phyloP scores from a whole-genome alignment of 2,797 vertebrate species.

The Huso huso region DNA sequence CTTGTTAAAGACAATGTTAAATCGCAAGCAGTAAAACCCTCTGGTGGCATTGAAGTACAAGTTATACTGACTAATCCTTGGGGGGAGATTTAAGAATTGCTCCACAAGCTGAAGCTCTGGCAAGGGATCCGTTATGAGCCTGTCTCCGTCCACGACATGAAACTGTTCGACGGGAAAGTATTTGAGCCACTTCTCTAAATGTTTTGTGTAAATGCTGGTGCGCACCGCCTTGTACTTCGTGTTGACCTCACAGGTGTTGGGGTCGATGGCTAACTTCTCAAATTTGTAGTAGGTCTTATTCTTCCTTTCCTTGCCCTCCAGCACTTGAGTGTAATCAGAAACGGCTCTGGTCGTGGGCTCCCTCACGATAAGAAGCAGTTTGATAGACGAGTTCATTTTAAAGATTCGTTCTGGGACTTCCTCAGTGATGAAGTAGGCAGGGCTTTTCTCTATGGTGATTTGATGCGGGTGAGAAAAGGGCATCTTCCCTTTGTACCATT shows the following conservation, averaged over 20 bases:
- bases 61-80: slow-evolving; percentile 86
- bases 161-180: slow-evolving; percentile 91
- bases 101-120: slow-evolving; percentile 88
- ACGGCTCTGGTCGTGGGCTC: slow-evolving; percentile 90
- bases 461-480: slow-evolving; percentile 90
- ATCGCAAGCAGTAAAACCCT: slow-evolving; percentile 92
- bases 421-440: slow-evolving; percentile 91
- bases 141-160: slow-evolving; percentile 86
- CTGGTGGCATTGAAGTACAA: slow-evolving; percentile 92
- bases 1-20: slow-evolving; percentile 92
- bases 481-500: slow-evolving; percentile 94
- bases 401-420: slow-evolving; percentile 95
- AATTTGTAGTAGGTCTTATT: slow-evolving; percentile 95
- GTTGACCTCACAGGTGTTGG: slow-evolving; percentile 85
- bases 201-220: slow-evolving; percentile 94
- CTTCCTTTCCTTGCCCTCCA: slow-evolving; percentile 90
- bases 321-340: slow-evolving; percentile 93
- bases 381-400: slow-evolving; percentile 95
- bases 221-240: slow-evolving; percentile 92
- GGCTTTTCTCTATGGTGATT: slow-evolving; percentile 95
- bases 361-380: slow-evolving; percentile 86
- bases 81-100: slow-evolving; percentile 84
- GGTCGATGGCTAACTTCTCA: slow-evolving; percentile 84
- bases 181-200: slow-evolving; percentile 88
- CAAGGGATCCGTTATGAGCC: slow-evolving; percentile 84